Percentiles rank a stretch among this genome's conserved stretches.
Conservation (phyloP, 2,797 vertebrate genomes). For the Lacerta viridis region DNA sequence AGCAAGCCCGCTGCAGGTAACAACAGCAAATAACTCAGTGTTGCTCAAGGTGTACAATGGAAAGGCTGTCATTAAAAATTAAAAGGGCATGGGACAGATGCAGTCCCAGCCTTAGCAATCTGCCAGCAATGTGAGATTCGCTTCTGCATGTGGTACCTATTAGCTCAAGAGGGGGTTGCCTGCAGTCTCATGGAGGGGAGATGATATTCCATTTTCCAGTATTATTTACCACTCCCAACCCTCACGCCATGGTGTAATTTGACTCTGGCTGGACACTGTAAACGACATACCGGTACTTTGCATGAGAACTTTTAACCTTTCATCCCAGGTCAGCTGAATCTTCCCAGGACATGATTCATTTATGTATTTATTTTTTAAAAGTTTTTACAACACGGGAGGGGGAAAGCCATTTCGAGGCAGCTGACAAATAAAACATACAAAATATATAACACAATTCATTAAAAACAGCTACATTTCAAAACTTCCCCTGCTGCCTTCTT, state of each 20-base stretch:
- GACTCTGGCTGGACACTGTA: background rate
- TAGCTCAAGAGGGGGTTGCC: background rate
- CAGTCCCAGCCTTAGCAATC: background rate
- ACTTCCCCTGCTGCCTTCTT: background rate
- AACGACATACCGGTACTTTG: too few relatives aligned
- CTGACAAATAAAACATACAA: too few relatives aligned
- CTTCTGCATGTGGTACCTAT: background rate
- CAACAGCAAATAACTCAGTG: background rate
- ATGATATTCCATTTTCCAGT: background rate
- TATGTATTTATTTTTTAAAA: too few relatives aligned
- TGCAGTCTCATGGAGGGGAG: background rate
- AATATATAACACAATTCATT: too few relatives aligned
- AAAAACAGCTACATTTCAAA: too few relatives aligned
- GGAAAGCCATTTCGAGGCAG: too few relatives aligned
- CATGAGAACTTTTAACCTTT: background rate
- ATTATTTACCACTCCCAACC: background rate
- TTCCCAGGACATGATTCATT: background rate
- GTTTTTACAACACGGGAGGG: too few relatives aligned
- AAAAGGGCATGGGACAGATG: background rate
- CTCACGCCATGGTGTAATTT: background rate
- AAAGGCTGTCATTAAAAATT: conserved; percentile 18
- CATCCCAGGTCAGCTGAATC: background rate
- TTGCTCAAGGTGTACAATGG: background rate
- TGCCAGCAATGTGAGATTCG: background rate
- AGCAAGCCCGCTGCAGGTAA: background rate